These are phyloP conservation scores for Leptopilina myrica DNA, from an alignment of 2,888 invertebrate species.

Conservation along the genomic window DNA sequence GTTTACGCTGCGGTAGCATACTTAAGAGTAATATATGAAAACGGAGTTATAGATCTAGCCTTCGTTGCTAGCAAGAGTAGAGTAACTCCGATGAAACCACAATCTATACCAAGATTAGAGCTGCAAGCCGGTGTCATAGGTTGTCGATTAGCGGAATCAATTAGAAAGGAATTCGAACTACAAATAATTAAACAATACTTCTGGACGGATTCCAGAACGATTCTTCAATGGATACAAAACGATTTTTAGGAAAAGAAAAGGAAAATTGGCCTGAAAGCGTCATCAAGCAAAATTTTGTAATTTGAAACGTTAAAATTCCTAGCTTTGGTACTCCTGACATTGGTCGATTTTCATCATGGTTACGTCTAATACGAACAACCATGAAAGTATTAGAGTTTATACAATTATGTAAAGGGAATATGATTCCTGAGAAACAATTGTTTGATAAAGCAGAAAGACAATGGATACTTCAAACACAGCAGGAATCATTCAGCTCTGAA, in stretches of 20 bases:
- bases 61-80: constrained; percentile 41
- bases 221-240: background rate
- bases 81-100: constrained; percentile 45
- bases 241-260: too few species aligned
- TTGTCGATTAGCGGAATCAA: constrained; percentile 42
- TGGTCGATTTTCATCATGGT: constrained; percentile 43
- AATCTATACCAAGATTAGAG: constrained; percentile 50
- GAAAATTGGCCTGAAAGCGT: too few species aligned
- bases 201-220: constrained; percentile 37
- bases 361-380: constrained; percentile 37
- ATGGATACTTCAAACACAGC: background rate
- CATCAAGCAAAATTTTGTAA: too few species aligned
- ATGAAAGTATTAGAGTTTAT: constrained; percentile 43
- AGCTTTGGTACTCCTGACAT: background rate
- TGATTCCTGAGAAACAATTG: background rate
- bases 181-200: background rate
- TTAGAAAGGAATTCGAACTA: background rate
- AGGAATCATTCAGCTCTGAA: background rate
- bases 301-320: background rate
- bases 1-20: constrained; percentile 58
- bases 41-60: background rate
- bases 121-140: constrained; percentile 51
- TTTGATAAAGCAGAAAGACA: background rate
- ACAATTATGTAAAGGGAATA: background rate
- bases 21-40: constrained; percentile 11